These are phyloP conservation scores for Chromoteleia sp. DNA, from an alignment of 2,888 invertebrate species.

Conservation along the genomic window DNA sequence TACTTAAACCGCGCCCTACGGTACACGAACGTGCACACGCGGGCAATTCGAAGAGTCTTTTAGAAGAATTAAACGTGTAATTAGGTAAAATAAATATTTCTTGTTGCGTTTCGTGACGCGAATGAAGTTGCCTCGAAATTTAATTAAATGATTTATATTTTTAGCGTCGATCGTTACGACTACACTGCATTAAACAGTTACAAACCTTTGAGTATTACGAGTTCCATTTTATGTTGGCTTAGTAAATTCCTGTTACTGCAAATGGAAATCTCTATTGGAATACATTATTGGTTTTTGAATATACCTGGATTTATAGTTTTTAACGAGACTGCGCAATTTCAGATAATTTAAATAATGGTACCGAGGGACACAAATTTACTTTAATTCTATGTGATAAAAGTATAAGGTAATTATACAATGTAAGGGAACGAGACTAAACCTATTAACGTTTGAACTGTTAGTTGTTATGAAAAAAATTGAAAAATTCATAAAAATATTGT, in stretches of 20 bases:
- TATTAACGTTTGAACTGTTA: too few species aligned
- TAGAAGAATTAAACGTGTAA: conserved; percentile 39
- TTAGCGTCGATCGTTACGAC: conserved; percentile 27
- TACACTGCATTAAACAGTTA: conserved; percentile 23
- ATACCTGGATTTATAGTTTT: neutral
- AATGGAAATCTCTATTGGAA: conserved; percentile 11
- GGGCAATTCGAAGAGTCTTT: conserved; percentile 30
- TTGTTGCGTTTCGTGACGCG: conserved; percentile 35
- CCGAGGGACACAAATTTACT: too few species aligned
- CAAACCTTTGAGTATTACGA: conserved; percentile 12
- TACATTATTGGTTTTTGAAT: neutral
- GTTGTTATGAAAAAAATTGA: too few species aligned
- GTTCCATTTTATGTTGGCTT: conserved; percentile 17
- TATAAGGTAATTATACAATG: too few species aligned
- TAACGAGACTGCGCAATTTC: neutral
- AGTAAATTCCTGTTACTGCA: conserved; percentile 4
- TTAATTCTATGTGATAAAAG: too few species aligned
- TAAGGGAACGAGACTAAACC: too few species aligned
- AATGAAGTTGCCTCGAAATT: conserved; percentile 32
- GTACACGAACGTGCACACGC: conserved; percentile 15
- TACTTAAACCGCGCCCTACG: conserved; percentile 19
- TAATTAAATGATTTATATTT: conserved; percentile 47
- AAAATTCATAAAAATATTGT: too few species aligned
- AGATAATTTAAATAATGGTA: too few species aligned
- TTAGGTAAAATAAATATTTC: conserved; percentile 50